Conservation (phyloP, 2,888 invertebrate species). For the Siphonodentalium dalli region DNA sequence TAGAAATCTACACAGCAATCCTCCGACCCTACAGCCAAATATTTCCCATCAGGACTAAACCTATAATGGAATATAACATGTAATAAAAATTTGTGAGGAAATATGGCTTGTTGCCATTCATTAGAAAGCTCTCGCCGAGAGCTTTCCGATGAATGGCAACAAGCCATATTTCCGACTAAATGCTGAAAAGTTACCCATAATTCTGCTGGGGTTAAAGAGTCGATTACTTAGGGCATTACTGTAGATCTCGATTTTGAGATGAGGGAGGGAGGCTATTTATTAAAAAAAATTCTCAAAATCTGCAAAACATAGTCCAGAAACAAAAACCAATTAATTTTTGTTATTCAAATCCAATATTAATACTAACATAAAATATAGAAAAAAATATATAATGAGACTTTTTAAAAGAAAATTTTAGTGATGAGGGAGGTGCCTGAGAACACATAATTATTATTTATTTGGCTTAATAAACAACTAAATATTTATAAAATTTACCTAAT, state of each 20-base stretch:
- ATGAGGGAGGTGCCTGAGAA: not conserved
- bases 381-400: not conserved
- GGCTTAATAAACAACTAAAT: too few relatives aligned
- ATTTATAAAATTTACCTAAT: conserved; percentile 46
- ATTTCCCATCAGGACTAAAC: conserved; percentile 61
- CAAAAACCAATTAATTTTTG: not conserved
- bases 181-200: too few relatives aligned
- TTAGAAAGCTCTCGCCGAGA: too few relatives aligned
- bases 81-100: conserved; percentile 2
- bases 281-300: too few relatives aligned
- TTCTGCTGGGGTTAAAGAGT: too few relatives aligned
- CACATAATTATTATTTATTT: too few relatives aligned
- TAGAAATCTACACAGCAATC: conserved; percentile 64
- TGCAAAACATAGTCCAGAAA: not conserved
- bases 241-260: too few relatives aligned
- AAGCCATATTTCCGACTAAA: too few relatives aligned
- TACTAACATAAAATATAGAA: not conserved
- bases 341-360: not conserved
- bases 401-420: not conserved
- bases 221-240: too few relatives aligned
- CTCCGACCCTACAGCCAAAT: conserved; percentile 61
- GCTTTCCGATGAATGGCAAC: too few relatives aligned
- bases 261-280: too few relatives aligned
- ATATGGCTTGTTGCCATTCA: too few relatives aligned
- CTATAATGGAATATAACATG: conserved; percentile 34